Evolutionary conservation across 2,888 invertebrate species (phyloP).

Genomic region (Diadegma fenestrale): DNA sequence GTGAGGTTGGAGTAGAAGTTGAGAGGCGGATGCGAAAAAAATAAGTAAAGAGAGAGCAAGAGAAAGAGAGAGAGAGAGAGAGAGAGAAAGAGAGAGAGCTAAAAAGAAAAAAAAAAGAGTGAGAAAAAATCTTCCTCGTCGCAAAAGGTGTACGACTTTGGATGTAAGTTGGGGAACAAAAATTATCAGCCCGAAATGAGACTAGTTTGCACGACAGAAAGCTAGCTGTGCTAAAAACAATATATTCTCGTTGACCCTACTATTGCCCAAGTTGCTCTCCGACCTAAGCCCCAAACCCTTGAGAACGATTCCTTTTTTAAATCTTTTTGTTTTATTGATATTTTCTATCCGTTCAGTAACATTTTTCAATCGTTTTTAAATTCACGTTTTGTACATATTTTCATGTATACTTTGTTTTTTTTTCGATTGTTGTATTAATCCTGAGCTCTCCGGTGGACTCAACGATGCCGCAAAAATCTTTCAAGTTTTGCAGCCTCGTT

Average conservation of each 20-base stretch:
- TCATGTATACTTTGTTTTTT: constrained; percentile 15
- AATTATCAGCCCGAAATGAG: constrained; percentile 53
- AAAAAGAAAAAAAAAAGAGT: too few species aligned
- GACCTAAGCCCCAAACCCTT: constrained; percentile 30
- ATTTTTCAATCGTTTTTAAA: constrained; percentile 27
- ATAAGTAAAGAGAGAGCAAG: constrained; percentile 72
- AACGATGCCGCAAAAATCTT: constrained; percentile 39
- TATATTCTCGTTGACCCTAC: constrained; percentile 67
- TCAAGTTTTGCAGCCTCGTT: constrained; percentile 71
- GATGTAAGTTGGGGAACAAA: constrained; percentile 81
- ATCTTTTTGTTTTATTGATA: constrained; percentile 21
- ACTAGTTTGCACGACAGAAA: constrained; percentile 72
- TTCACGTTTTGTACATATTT: constrained; percentile 17
- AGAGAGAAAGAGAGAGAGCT: constrained; percentile 37
- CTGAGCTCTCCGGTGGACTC: constrained; percentile 42
- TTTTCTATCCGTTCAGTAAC: constrained; percentile 43
- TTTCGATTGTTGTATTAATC: constrained; percentile 39
- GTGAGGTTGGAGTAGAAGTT: constrained; percentile 83
- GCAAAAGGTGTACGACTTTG: constrained; percentile 78
- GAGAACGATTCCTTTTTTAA: constrained; percentile 35
- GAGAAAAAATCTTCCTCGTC: constrained; percentile 79
- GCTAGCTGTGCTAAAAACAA: constrained; percentile 70
- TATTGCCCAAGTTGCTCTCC: constrained; percentile 10
- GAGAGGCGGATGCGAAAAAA: constrained; percentile 69
- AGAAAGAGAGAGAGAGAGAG: constrained; percentile 62